Conservation (phyloP, 2,113 vertebrate genomes). For the Callospermophilus lateralis region DNA sequence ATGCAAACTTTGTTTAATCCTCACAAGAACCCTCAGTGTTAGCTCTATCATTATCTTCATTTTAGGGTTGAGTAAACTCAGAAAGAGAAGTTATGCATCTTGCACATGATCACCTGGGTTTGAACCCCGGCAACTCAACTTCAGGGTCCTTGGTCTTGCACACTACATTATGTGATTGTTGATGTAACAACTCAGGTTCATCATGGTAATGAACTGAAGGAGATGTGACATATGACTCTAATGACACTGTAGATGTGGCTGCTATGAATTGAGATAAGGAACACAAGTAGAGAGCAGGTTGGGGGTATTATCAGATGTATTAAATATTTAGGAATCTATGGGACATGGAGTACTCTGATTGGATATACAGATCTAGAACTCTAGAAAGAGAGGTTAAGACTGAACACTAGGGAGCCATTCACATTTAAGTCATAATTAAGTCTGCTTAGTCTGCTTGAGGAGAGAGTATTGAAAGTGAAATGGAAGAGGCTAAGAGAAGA, state of each 20-base stretch:
- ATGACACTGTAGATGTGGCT: neutral
- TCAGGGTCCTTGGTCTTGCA: neutral
- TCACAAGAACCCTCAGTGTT: neutral
- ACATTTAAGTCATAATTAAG: neutral
- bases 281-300: neutral
- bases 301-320: neutral
- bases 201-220: neutral
- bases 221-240: neutral
- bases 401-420: neutral
- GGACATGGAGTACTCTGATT: neutral
- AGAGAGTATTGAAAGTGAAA: neutral
- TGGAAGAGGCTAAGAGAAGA: neutral
- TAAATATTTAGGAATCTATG: neutral
- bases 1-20: conserved; percentile 11
- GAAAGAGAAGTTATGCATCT: neutral
- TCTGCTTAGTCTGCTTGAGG: neutral
- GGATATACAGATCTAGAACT: neutral
- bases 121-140: neutral
- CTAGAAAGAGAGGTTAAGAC: conserved; percentile 7
- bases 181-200: neutral
- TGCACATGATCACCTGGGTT: neutral
- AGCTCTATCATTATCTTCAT: neutral
- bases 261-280: neutral
- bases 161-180: neutral
- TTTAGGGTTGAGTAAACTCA: conserved; percentile 23